Percentiles rank a stretch among this genome's conserved stretches.
phyloP scores from a whole-genome alignment of 2,797 vertebrate species.

The Discoglossus pictus region DNA sequence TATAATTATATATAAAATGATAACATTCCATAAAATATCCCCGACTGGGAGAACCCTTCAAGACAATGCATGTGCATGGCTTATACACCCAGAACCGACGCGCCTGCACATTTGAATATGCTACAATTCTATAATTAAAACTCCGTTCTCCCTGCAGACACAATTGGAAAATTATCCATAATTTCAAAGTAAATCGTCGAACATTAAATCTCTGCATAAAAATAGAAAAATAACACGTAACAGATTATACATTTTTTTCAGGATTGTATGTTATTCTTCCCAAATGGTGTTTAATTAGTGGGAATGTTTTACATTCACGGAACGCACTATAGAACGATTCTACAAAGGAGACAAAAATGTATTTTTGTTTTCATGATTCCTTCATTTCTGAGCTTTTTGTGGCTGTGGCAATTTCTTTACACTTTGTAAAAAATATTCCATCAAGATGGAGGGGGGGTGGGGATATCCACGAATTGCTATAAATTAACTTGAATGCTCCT shows the following conservation, averaged over 20 bases:
- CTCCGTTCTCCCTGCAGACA: constrained; percentile 50
- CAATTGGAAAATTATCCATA: constrained; percentile 52
- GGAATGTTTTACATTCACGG: constrained; percentile 52
- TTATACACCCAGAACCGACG: constrained; percentile 1
- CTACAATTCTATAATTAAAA: constrained; percentile 56
- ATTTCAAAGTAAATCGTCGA: constrained; percentile 49
- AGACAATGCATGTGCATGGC: constrained; percentile 30
- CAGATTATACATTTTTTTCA: constrained; percentile 53
- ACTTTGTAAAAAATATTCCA: too few species aligned
- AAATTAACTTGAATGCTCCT: too few species aligned
- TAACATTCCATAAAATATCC: constrained; percentile 38
- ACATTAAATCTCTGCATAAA: constrained; percentile 50
- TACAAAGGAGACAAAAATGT: constrained; percentile 15
- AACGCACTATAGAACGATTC: constrained; percentile 21
- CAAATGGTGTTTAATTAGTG: constrained; percentile 66
- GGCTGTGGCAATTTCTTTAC: background rate
- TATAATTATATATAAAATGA: constrained; percentile 47
- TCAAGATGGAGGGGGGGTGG: too few species aligned
- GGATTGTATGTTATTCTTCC: constrained; percentile 59
- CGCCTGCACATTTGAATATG: constrained; percentile 10
- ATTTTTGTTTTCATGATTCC: constrained; percentile 20
- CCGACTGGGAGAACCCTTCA: constrained; percentile 32
- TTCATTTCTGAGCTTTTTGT: constrained; percentile 13
- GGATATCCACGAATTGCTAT: too few species aligned
- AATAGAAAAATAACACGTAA: constrained; percentile 51